Evolutionary conservation across 2,888 invertebrate species (phyloP).

Genomic region (Drosophila algonquin): DNA sequence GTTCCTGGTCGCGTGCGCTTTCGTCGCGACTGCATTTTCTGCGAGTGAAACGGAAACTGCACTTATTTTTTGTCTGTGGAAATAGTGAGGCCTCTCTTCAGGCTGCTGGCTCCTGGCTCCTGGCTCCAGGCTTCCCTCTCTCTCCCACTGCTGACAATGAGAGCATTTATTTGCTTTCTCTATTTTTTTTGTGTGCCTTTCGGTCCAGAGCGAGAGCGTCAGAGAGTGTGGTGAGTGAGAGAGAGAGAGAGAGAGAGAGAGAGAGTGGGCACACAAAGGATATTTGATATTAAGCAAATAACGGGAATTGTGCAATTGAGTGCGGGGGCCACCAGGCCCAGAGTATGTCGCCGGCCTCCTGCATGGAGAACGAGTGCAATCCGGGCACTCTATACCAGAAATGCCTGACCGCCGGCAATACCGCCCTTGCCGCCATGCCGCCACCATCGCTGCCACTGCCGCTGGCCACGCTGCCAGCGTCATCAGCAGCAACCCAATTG

Average conservation of each 20-base stretch:
- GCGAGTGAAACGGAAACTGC: not conserved
- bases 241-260: not conserved
- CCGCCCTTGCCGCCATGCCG: slow-evolving; percentile 14
- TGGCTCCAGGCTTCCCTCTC: too few species aligned
- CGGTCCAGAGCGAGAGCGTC: not conserved
- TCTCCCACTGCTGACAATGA: not conserved
- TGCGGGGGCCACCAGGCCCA: slow-evolving; percentile 17
- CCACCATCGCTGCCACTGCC: slow-evolving; percentile 32
- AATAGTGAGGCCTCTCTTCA: not conserved
- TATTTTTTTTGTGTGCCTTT: not conserved
- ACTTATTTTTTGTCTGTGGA: not conserved
- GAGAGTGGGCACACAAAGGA: not conserved
- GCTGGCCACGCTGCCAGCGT: slow-evolving; percentile 15
- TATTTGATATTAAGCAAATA: not conserved
- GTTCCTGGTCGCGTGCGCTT: not conserved
- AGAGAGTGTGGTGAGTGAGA: not conserved
- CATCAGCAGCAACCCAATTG: slow-evolving; percentile 18
- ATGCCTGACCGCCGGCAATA: slow-evolving; percentile 32
- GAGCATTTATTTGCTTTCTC: not conserved
- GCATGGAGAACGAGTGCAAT: slow-evolving; percentile 69
- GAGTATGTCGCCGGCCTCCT: slow-evolving; percentile 74
- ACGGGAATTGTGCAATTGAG: not conserved
- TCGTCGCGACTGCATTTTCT: not conserved
- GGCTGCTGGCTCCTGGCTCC: too few species aligned
- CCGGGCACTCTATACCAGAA: slow-evolving; percentile 48